Base-by-base conservation (phyloP, 2,797 vertebrate species). In the Falco berigora region DNA sequence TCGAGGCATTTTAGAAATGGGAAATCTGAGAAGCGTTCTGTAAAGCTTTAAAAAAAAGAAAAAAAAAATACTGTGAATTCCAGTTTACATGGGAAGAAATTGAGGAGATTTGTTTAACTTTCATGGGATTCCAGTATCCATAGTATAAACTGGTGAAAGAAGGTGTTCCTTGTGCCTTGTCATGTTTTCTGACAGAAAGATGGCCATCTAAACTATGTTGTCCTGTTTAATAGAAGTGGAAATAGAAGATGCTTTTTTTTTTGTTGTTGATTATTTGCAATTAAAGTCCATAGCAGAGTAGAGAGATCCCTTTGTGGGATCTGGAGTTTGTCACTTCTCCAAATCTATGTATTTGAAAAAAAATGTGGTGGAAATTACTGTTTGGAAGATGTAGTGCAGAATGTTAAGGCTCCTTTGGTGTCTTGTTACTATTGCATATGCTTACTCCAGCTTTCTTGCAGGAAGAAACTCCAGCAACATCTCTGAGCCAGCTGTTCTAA, bases 401-500 rank as follows among this genome's bases (percentile, higher is more conserved):
- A 55, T 78, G 46, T 73, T 82, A 12, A 90, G 64, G 55, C 61
- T 92, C n/a, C 72, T 77, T 47, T 80, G 46, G 53, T 93, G 55
- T 96, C 64, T 91, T 64, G 64, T 94, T 96, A 72, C 90, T 55
- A 10, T 46, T 94, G 67, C 56, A 76, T 89, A 56, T 81, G 46
- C 49, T 92, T 78, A 73, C 56, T 87, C 66, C 75, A 63, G 56
- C 81, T 93, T 90, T 95, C 91, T 89, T 95, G 75, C 63, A 92
- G 95, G 84, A 97, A 96, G 73, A 56, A 76, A 79, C 55, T 79
- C 38, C 78, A 85, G 58, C 52, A 84, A 94, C 79, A 77, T 62
- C 36, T 92, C 91, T 72, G 58, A 75, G 63, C 61, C 81, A 95
- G 78, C 94, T 96, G 92, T 94, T 96, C 67, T 61, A 68, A 34